Base-by-base conservation (phyloP, 2,888 invertebrate species). In the Sesia bembeciformis region DNA sequence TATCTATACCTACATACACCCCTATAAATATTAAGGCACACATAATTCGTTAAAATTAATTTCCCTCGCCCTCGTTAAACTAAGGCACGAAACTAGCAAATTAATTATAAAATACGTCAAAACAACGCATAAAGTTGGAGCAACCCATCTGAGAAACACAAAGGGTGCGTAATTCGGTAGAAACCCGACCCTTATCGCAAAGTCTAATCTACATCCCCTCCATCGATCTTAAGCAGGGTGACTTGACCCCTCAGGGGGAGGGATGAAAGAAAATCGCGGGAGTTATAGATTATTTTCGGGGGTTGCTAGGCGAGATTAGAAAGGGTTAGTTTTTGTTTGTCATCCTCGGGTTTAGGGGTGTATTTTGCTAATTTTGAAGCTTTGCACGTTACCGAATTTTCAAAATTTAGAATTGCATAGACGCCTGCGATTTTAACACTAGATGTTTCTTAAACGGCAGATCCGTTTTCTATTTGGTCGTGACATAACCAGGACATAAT, bases 221-320 rank as follows among this genome's bases (percentile, higher is more conserved):
- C 89, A 87, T 88, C 88, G 86, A 89, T 89, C 89, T 89, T 89
- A 88, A 88, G 83, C 73, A 81, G 87, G 87, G 88, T 84, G 84
- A 85, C 85, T 86, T 86, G 76, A 80, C 81, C 85, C 85, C 76
- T 61, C 64, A 46, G 59, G 60, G 64, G 70, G 79, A 80, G 51
- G 54, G 83, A 76, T 80, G 81, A 81, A 89, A 87, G 86, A 88
- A 87, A 85, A 78, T 77, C 72, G 78, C 62, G 75, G 84, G 81
- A 72, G 81, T 67, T 66, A 67, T 60, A 78, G 74, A 72, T 78
- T 72, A 74, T 70, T 66, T 69, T 69, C 59, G 70, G 77, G 75
- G 76, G 69, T 67, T 68, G 67, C 70, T 67, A 66, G 66, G 71
- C 62, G 74, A 76, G 76, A 75, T 79, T 78, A 73, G 64, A 67